phyloP scores from a whole-genome alignment of 2,797 vertebrate genomes.

The Pseudochirops corinnae region DNA sequence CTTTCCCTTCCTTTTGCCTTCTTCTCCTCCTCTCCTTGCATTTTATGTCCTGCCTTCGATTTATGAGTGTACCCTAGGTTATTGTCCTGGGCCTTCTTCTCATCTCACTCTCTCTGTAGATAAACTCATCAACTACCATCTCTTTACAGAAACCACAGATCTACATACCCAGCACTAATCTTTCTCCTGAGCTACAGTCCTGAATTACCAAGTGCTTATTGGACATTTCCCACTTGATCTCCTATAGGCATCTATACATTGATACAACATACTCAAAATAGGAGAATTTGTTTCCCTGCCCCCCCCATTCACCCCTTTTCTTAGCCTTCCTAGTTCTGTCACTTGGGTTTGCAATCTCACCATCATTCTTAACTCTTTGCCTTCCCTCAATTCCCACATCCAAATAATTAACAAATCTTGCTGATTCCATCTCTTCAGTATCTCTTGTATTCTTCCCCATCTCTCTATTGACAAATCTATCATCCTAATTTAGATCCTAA shows the following conservation, averaged over 20 bases:
- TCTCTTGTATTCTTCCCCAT: not conserved
- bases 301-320: not conserved
- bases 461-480: not conserved
- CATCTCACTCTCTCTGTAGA: not conserved
- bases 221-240: not conserved
- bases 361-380: not conserved
- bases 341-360: not conserved
- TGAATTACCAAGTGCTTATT: not conserved
- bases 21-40: not conserved
- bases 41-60: not conserved
- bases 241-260: not conserved
- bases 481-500: not conserved
- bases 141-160: not conserved
- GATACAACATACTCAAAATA: not conserved
- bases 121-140: not conserved
- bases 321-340: not conserved
- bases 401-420: not conserved
- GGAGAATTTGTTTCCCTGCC: not conserved
- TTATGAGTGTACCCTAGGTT: not conserved
- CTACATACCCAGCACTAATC: not conserved
- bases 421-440: not conserved
- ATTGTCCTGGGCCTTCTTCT: not conserved
- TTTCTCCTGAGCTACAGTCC: not conserved
- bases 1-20: not conserved
- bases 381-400: not conserved